Evolutionary conservation across 2,113 vertebrate genomes (phyloP).

Genomic region (Ranitomeya variabilis): DNA sequence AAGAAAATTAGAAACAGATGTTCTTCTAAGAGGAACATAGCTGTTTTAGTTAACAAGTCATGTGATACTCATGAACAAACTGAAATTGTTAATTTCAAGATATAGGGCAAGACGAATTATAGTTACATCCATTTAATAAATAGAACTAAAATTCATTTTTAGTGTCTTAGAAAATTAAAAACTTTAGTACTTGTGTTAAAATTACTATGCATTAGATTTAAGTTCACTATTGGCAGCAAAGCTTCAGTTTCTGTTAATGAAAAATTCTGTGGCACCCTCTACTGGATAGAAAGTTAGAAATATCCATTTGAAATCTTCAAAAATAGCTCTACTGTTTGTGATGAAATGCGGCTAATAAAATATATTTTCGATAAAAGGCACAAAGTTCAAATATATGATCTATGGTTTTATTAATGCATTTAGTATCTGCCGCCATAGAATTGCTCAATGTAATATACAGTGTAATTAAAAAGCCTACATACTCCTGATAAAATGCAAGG

Average conservation of each 20-base stretch:
- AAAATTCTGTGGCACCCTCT: constrained; percentile 20
- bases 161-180: background rate
- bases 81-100: background rate
- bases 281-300: background rate
- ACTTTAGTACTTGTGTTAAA: background rate
- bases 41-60: background rate
- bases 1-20: background rate
- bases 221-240: background rate
- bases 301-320: background rate
- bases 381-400: too few species aligned
- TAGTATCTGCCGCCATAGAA: too few species aligned
- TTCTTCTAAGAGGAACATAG: background rate
- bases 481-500: too few species aligned
- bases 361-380: too few species aligned
- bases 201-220: background rate
- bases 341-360: background rate
- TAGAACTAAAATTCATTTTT: background rate
- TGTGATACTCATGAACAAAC: background rate
- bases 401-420: too few species aligned
- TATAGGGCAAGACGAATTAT: background rate
- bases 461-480: too few species aligned
- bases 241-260: background rate
- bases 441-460: too few species aligned
- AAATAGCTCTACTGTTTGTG: background rate
- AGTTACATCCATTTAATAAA: background rate